These are phyloP conservation scores for Hirundichthys speculiger DNA, from an alignment of 2,113 vertebrate genomes.

Conservation along the genomic window DNA sequence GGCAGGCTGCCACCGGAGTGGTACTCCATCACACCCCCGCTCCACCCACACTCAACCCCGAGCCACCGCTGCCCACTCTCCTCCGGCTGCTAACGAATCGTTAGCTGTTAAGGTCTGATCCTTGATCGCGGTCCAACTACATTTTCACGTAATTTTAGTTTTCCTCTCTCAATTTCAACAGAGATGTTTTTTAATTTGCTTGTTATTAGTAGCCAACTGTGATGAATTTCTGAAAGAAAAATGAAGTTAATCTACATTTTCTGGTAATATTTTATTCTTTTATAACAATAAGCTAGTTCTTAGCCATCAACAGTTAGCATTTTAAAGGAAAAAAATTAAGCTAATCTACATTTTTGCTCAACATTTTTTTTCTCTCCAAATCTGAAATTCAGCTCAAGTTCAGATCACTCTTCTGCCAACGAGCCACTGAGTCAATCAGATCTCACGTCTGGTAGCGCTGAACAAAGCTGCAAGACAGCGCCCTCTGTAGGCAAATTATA, in stretches of 20 bases:
- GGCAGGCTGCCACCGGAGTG: constrained; percentile 83
- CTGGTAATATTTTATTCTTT: too few species aligned
- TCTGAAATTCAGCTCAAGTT: too few species aligned
- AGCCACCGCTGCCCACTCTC: constrained; percentile 49
- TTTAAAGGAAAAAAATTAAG: neutral
- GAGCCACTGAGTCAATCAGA: too few species aligned
- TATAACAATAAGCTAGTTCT: too few species aligned
- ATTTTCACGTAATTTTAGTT: constrained; percentile 25
- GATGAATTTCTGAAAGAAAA: neutral
- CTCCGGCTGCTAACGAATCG: constrained; percentile 35
- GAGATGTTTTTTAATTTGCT: too few species aligned
- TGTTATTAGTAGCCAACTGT: too few species aligned
- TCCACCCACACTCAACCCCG: constrained; percentile 33
- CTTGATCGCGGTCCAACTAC: constrained; percentile 16
- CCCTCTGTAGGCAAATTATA: too few species aligned
- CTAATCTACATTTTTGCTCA: constrained; percentile 47
- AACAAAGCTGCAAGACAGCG: neutral
- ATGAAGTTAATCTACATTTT: constrained; percentile 43
- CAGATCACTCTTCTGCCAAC: too few species aligned
- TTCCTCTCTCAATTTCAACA: neutral
- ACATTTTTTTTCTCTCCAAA: too few species aligned
- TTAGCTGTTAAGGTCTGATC: constrained; percentile 27
- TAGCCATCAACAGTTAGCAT: too few species aligned
- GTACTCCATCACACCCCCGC: constrained; percentile 82
- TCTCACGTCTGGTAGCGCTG: neutral